Percentiles rank a stretch among this genome's conserved stretches.
Conservation (phyloP, 1,140 invertebrate species). For the Argopecten irradians region DNA sequence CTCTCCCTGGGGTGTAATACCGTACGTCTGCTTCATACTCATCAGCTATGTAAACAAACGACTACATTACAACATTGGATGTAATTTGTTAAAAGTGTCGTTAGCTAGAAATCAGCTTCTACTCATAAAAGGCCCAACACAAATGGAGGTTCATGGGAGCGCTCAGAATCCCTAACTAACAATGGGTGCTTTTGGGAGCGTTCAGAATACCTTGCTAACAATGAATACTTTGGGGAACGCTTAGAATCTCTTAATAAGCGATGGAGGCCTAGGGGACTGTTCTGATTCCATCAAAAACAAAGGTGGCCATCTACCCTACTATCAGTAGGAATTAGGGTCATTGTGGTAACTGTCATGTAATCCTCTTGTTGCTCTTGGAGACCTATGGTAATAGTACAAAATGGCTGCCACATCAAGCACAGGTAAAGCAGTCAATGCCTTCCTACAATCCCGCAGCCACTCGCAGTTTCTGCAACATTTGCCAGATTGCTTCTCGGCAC, state of each 20-base stretch:
- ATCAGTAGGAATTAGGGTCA: background rate
- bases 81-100: slow-evolving; percentile 18
- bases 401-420: background rate
- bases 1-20: background rate
- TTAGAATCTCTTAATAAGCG: background rate
- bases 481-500: background rate
- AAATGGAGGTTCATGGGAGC: background rate
- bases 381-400: background rate
- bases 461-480: background rate
- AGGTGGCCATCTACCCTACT: background rate
- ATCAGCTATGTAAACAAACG: slow-evolving; percentile 1
- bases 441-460: background rate
- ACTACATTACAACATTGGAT: background rate
- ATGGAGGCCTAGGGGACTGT: background rate
- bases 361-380: background rate
- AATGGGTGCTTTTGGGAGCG: background rate
- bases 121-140: background rate
- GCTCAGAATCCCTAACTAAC: background rate
- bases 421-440: background rate
- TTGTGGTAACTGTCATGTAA: background rate
- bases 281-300: background rate
- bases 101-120: background rate
- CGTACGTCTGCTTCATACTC: background rate
- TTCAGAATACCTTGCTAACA: background rate
- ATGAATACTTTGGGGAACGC: background rate